A percentile compares a stretch with the other conserved stretches of the same genome.
Evolutionary conservation across 2,113 vertebrate species (phyloP).

Genomic region (Epinephelus moara): DNA sequence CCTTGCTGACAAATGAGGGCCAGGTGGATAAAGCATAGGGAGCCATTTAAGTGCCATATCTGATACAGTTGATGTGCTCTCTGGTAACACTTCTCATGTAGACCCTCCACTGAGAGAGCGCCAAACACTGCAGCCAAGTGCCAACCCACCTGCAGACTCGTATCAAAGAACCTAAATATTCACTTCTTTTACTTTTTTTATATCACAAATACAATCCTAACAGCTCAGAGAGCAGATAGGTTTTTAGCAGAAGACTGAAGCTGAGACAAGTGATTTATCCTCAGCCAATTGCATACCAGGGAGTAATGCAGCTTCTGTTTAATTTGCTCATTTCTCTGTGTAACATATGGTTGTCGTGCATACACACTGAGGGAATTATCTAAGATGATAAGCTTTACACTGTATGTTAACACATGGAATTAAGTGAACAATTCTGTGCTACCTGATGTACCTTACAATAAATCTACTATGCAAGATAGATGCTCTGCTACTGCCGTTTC

Average conservation of each 20-base stretch:
- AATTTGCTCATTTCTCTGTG: conserved; percentile 16
- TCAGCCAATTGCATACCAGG: background rate
- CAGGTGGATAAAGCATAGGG: conserved; percentile 76
- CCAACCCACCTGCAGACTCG: conserved; percentile 12
- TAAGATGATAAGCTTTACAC: background rate
- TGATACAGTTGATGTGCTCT: conserved; percentile 77
- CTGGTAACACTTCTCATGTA: conserved; percentile 70
- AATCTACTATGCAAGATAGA: conserved; percentile 76
- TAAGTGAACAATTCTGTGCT: background rate
- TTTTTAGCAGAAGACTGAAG: conserved; percentile 3
- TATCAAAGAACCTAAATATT: background rate
- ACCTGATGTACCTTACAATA: conserved; percentile 64
- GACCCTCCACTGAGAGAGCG: conserved; percentile 18
- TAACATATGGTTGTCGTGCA: background rate
- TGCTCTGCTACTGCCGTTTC: conserved; percentile 63
- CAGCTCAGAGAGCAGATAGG: too few species aligned
- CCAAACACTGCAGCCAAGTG: background rate
- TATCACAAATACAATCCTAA: background rate
- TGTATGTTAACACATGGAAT: background rate
- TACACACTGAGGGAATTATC: background rate
- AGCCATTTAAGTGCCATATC: conserved; percentile 75
- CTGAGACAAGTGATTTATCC: conserved; percentile 11
- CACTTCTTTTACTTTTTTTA: background rate
- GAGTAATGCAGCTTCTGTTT: background rate
- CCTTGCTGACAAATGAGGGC: conserved; percentile 77